Conservation (phyloP, 2,113 vertebrate genomes). For the Caretta caretta region DNA sequence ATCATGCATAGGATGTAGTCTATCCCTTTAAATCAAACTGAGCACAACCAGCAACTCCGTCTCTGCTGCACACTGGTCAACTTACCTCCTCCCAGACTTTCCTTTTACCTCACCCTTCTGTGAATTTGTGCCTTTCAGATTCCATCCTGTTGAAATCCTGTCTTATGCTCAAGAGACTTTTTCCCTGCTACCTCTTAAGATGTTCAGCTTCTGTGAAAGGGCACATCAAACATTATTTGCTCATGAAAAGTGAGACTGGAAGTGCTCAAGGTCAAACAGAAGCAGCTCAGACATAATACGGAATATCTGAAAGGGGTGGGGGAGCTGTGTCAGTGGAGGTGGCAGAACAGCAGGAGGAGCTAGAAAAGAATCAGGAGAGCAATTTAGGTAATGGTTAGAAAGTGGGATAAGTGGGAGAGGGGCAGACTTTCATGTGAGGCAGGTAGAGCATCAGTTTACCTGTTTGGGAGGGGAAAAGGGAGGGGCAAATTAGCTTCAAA, state of each 20-base stretch:
- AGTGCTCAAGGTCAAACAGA: not conserved
- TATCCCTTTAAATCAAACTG: not conserved
- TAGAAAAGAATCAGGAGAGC: not conserved
- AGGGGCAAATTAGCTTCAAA: not conserved
- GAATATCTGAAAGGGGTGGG: not conserved
- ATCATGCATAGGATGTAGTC: not conserved
- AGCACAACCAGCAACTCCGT: not conserved
- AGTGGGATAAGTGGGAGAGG: not conserved
- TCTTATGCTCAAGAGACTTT: not conserved
- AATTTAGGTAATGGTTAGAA: too few relatives aligned
- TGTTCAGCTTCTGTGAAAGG: not conserved
- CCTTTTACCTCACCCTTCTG: fast-evolving
- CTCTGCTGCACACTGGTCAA: not conserved
- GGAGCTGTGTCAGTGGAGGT: not conserved
- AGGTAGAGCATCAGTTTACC: not conserved
- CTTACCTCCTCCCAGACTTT: not conserved
- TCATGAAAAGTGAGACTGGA: not conserved
- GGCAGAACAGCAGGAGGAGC: not conserved
- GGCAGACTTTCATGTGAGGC: not conserved
- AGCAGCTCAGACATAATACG: not conserved
- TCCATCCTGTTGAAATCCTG: not conserved
- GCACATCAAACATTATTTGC: not conserved
- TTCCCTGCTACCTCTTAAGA: not conserved
- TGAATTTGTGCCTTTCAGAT: not conserved
- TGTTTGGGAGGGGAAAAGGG: not conserved